Conservation (phyloP, 2,113 vertebrate genomes). For the Phaethon lepturus region DNA sequence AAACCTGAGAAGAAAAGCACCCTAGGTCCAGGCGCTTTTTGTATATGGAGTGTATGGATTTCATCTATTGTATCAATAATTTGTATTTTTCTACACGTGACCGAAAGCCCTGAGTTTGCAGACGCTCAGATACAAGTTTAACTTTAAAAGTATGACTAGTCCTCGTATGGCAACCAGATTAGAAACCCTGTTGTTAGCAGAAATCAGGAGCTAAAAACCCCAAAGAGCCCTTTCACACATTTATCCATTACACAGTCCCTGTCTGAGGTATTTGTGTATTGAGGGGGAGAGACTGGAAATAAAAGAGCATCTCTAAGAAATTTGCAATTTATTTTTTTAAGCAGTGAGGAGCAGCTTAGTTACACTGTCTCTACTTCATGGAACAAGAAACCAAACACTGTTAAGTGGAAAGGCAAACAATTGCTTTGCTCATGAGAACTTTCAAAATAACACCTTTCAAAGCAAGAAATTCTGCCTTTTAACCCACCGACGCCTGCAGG, state of each 20-base stretch:
- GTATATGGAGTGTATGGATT: background rate
- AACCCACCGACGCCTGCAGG: background rate
- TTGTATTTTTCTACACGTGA: background rate
- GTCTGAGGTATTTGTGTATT: background rate
- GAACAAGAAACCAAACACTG: constrained; percentile 63
- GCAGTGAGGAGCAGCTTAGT: constrained; percentile 58
- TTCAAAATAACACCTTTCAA: constrained; percentile 58
- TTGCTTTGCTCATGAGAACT: constrained; percentile 61
- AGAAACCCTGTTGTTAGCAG: background rate
- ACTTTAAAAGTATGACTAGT: background rate
- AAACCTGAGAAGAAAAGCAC: background rate
- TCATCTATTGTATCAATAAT: background rate
- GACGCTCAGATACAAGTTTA: background rate
- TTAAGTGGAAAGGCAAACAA: constrained; percentile 73
- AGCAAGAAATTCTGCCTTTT: constrained; percentile 30
- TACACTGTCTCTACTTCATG: constrained; percentile 44
- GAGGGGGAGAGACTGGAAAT: background rate
- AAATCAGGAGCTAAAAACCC: background rate
- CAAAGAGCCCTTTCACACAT: background rate
- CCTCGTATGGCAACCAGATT: background rate
- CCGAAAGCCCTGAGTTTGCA: background rate
- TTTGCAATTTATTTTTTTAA: constrained; percentile 40
- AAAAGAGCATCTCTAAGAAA: constrained; percentile 15
- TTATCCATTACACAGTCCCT: background rate
- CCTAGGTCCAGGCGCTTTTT: background rate